Evolutionary conservation across 1,140 invertebrate species (phyloP), one percentile per base, ranked within the genome.

Genomic region (Musca domestica): DNA sequence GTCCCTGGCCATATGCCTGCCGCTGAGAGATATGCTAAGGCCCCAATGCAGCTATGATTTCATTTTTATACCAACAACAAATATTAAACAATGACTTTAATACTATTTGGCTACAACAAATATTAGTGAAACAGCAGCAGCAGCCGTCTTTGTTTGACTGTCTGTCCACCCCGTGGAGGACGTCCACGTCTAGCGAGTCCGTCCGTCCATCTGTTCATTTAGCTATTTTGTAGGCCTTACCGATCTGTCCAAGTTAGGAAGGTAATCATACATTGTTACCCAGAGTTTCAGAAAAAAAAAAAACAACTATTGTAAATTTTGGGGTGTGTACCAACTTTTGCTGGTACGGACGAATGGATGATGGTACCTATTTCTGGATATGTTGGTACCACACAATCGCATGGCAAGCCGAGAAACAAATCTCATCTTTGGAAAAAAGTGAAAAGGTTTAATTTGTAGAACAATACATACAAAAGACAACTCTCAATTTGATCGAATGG

Each of bases 361-460:
- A 7, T 7, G 34, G 34, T 41, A 41, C 34, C 34, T 41, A 41
- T 41, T 41, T 41, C 34, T 41, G 34, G 34, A 41, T 41, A 41
- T 41, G 34, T 2, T 41, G 34, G 34, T 30, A 30, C 27, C 27
- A 30, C 27, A 30, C 27, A 30, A 30, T 30, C 27, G 3, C 27
- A 30, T 30, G 27, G 27, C 27, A 30, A n/a, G n/a, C n/a, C n/a
- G 10, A 61, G 41, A 61, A 61, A 61, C 27, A 17, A 51, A 41
- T 41, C 34, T 41, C 34, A 5, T 5, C 56, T 34, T 61, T 51
- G 20, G 34, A 34, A 56, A 61, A 61, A 61, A 61, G 56, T 61
- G 56, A 61, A 61, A 61, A 61, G 56, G 56, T 61, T 61, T 61
- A 61, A 61, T 61, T 61, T 61, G 56, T 61, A 61, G 41, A 61